Conservation (phyloP, 53 echinoderm and acorn worm species). For the Stichopus horrens region DNA sequence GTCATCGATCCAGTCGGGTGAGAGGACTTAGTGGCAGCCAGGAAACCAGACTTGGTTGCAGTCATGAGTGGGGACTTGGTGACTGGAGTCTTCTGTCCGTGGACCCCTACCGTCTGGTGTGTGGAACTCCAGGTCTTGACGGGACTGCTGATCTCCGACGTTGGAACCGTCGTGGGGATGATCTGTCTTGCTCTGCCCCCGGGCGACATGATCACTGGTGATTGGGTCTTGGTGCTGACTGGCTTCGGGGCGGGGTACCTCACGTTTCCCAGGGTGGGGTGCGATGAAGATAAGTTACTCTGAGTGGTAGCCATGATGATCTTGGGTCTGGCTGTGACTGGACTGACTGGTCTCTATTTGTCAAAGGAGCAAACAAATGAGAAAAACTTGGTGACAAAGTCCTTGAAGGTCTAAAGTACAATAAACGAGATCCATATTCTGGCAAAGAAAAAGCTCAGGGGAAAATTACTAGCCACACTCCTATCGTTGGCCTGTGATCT, state of each 20-base stretch:
- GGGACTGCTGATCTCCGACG: constrained; percentile 9
- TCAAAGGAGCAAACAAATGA: neutral
- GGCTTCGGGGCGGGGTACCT: constrained; percentile 25
- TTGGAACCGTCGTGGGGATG: constrained; percentile 49
- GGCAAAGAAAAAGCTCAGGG: too few species aligned
- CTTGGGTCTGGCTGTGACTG: constrained; percentile 69
- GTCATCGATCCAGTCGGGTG: neutral
- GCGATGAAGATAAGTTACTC: constrained; percentile 17
- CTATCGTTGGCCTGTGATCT: too few species aligned
- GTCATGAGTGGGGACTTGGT: neutral
- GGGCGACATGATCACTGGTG: constrained; percentile 60
- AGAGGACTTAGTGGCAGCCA: neutral
- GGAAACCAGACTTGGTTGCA: too few species aligned
- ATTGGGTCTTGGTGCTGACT: constrained; percentile 52
- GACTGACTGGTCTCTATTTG: constrained; percentile 43
- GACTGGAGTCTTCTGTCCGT: neutral
- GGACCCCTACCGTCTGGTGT: neutral
- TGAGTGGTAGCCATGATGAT: constrained; percentile 78
- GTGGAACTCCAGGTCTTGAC: neutral
- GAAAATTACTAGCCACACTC: too few species aligned
- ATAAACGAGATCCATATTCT: too few species aligned
- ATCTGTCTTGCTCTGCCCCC: constrained; percentile 46
- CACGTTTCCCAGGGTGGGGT: constrained; percentile 9
- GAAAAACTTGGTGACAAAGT: neutral
- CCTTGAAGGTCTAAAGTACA: too few species aligned